Evolutionary conservation across 2,797 vertebrate genomes (phyloP).

Genomic region (Notoglanidium macrostoma): DNA sequence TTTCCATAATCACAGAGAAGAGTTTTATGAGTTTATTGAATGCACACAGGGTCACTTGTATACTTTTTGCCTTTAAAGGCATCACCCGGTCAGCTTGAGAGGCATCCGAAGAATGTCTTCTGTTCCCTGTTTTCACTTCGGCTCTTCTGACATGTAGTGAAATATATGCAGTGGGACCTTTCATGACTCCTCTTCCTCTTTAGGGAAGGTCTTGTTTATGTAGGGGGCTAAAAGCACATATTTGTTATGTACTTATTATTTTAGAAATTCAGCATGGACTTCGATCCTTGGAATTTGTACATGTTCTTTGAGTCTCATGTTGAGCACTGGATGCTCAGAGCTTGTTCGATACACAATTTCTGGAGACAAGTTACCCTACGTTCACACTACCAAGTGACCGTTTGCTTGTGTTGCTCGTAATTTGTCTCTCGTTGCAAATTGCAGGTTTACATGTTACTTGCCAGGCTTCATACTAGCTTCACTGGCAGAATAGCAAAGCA

Average conservation of each 20-base stretch:
- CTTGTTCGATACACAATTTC: not conserved
- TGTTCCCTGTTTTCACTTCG: conserved; percentile 50
- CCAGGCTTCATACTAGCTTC: not conserved
- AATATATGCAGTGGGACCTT: conserved; percentile 32
- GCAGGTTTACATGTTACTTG: not conserved
- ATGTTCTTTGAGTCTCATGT: not conserved
- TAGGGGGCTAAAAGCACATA: not conserved
- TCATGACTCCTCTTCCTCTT: conserved; percentile 25
- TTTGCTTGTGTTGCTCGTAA: not conserved
- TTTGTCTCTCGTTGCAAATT: not conserved
- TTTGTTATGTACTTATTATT: conserved; percentile 9
- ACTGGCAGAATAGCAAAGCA: not conserved
- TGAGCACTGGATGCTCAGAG: not conserved
- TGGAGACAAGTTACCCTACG: not conserved
- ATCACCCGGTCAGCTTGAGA: conserved; percentile 68
- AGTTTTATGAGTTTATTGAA: conserved; percentile 54
- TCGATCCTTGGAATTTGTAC: not conserved
- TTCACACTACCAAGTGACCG: not conserved
- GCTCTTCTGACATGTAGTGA: conserved; percentile 46
- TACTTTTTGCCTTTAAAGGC: conserved; percentile 73
- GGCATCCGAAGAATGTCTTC: conserved; percentile 75
- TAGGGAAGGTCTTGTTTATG: conserved; percentile 25
- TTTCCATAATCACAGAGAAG: conserved; percentile 51
- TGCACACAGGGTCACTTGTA: conserved; percentile 49
- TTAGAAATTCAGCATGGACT: not conserved